These are phyloP conservation scores for Sitobion miscanthi DNA, from an alignment of 1,140 invertebrate genomes.

Conservation along the genomic window DNA sequence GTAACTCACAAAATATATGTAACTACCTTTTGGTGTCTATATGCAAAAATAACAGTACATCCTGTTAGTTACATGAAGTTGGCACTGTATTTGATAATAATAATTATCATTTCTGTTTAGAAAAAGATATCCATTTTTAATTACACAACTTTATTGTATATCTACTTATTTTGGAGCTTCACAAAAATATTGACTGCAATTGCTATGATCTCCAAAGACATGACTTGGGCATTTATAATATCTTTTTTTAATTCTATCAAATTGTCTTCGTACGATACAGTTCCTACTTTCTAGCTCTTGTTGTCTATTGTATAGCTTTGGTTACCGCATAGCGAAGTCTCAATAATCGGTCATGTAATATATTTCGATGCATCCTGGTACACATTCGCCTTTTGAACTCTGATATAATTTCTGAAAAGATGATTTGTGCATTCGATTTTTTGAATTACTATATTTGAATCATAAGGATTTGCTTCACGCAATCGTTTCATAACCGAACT, in stretches of 20 bases:
- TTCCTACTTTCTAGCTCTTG: neutral
- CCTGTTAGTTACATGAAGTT: no score
- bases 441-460: neutral
- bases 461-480: neutral
- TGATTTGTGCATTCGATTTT: slow-evolving; percentile 5
- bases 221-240: neutral
- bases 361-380: neutral
- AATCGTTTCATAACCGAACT: neutral
- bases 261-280: neutral
- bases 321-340: neutral
- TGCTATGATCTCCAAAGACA: neutral
- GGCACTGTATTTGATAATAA: no score
- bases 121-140: no score
- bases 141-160: neutral
- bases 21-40: no score
- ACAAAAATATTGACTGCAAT: neutral
- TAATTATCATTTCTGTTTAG: no score
- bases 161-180: neutral
- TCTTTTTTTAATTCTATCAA: neutral
- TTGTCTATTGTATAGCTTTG: neutral
- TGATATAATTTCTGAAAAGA: neutral
- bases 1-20: no score
- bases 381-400: neutral
- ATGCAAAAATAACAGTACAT: no score
- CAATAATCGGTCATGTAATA: neutral